These are phyloP conservation scores for Ericerus pela DNA, from an alignment of 1,140 invertebrate genomes.

Conservation along the genomic window DNA sequence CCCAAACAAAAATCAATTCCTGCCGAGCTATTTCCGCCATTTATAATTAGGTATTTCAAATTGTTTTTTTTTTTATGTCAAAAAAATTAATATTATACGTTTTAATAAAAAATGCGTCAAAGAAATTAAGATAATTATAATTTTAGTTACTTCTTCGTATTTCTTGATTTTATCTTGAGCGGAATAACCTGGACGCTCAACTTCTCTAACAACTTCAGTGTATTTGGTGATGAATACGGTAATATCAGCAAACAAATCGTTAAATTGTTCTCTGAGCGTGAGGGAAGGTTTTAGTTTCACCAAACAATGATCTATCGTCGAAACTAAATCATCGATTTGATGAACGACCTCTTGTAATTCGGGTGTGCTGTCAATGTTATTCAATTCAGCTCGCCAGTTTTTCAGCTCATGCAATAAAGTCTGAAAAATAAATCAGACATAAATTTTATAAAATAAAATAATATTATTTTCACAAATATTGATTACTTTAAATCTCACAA, in stretches of 20 bases:
- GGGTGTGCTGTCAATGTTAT: slow-evolving; percentile 55
- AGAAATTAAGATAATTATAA: background rate
- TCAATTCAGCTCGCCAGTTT: slow-evolving; percentile 60
- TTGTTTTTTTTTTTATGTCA: too few species aligned
- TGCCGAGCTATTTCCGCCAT: too few species aligned
- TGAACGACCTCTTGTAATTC: slow-evolving; percentile 61
- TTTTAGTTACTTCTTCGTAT: slow-evolving; percentile 53
- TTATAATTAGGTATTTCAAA: too few species aligned
- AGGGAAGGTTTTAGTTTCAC: slow-evolving; percentile 58
- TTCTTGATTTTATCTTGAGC: slow-evolving; percentile 75
- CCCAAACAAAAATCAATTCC: too few species aligned
- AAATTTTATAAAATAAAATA: slow-evolving; percentile 1
- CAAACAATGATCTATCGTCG: slow-evolving; percentile 64
- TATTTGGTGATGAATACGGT: slow-evolving; percentile 74
- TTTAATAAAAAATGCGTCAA: too few species aligned
- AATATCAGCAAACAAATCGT: slow-evolving; percentile 70
- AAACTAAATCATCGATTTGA: slow-evolving; percentile 70
- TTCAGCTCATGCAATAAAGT: slow-evolving; percentile 62
- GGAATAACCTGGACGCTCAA: slow-evolving; percentile 62
- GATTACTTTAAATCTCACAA: background rate
- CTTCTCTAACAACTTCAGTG: slow-evolving; percentile 65
- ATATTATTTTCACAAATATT: background rate
- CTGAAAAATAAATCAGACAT: slow-evolving; percentile 19
- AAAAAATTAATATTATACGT: too few species aligned
- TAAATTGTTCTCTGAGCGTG: slow-evolving; percentile 69